Conservation (phyloP, 2,797 vertebrate species). For the Falco cherrug region DNA sequence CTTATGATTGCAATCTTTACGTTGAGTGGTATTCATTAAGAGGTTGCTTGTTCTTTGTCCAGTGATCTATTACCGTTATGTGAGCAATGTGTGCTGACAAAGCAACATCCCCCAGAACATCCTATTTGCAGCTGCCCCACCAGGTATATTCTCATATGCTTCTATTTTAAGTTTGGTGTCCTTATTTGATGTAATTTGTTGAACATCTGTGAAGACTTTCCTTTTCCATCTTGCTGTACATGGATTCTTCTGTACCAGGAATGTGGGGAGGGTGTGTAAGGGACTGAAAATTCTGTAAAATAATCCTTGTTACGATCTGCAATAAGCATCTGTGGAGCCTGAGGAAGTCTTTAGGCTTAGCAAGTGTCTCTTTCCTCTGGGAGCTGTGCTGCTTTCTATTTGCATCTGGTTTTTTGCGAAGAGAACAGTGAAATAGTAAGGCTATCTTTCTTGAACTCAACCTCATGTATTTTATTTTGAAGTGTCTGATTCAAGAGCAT, state of each 20-base stretch:
- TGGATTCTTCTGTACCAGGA: not conserved
- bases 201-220: not conserved
- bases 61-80: not conserved
- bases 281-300: not conserved
- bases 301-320: not conserved
- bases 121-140: not conserved
- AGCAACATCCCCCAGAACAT: not conserved
- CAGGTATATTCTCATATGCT: not conserved
- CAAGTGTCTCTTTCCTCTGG: not conserved
- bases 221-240: not conserved
- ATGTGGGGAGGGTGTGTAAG: not conserved
- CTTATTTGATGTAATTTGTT: not conserved
- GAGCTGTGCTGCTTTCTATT: not conserved
- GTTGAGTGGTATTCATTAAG: not conserved
- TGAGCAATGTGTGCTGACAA: not conserved
- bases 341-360: not conserved
- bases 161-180: not conserved
- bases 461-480: constrained; percentile 22
- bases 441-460: not conserved
- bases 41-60: not conserved
- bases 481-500: not conserved
- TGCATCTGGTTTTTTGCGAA: not conserved
- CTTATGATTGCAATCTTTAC: not conserved
- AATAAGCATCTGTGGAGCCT: not conserved
- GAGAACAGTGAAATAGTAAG: not conserved